Conservation (phyloP, 2,888 invertebrate species). For the Ormyrus labotus region DNA sequence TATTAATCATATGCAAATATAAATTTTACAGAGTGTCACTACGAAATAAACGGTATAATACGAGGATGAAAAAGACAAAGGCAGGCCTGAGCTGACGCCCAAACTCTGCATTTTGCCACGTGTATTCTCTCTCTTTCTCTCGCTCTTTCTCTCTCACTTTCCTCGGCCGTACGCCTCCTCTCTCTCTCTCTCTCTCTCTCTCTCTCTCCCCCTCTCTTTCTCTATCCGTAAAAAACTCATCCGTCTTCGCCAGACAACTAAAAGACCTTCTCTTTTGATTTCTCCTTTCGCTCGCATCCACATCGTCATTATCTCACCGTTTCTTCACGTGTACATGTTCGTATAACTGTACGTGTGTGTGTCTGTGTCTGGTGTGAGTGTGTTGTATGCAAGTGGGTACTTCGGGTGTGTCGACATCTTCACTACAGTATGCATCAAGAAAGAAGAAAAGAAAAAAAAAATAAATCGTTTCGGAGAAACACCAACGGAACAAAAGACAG, state of each 20-base stretch:
- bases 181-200: neutral
- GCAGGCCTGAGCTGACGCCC: conserved; percentile 21
- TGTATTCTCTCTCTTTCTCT: conserved; percentile 47
- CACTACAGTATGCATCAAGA: too few species aligned
- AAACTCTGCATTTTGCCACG: conserved; percentile 59
- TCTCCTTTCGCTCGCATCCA: conserved; percentile 1
- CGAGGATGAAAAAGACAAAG: conserved; percentile 64
- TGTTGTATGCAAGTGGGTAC: neutral
- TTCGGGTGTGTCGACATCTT: neutral
- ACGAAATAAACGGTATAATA: conserved; percentile 72
- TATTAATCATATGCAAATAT: conserved; percentile 74
- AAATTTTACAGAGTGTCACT: conserved; percentile 72
- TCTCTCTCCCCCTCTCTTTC: conserved; percentile 1
- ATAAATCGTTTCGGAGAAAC: too few species aligned
- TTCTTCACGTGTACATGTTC: neutral
- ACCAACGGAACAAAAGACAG: too few species aligned
- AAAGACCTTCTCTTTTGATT: neutral
- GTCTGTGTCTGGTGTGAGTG: neutral
- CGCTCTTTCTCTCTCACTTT: conserved; percentile 34
- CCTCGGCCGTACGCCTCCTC: neutral
- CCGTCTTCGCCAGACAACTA: neutral
- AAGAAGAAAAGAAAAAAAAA: too few species aligned
- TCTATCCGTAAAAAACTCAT: neutral
- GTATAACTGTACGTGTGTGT: neutral
- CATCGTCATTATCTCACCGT: neutral